A percentile compares a stretch with the other conserved stretches of the same genome.
Conservation (phyloP, 1,140 invertebrate genomes). For the Metaphire vulgaris region DNA sequence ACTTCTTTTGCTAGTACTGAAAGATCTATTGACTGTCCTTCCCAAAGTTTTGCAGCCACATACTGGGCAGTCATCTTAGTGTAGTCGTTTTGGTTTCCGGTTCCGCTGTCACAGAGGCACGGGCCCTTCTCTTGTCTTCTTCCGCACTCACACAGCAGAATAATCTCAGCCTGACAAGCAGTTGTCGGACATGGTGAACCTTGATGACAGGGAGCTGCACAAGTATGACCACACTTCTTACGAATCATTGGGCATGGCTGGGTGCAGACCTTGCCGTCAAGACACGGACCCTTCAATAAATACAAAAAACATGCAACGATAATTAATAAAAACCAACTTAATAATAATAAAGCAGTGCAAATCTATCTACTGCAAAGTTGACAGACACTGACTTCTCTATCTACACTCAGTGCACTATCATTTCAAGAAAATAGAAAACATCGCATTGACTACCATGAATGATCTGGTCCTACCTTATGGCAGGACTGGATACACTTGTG, state of each 20-base stretch:
- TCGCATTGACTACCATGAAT: too few species aligned
- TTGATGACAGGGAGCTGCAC: conserved; percentile 69
- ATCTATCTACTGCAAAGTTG: too few species aligned
- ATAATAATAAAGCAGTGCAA: too few species aligned
- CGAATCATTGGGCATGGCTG: conserved; percentile 69
- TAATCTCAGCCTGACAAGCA: conserved; percentile 62
- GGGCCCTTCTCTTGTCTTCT: conserved; percentile 58
- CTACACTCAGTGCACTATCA: too few species aligned
- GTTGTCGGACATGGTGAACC: conserved; percentile 60
- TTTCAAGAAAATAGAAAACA: too few species aligned
- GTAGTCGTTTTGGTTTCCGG: neutral
- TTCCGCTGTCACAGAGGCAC: conserved; percentile 28
- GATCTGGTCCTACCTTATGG: conserved; percentile 64
- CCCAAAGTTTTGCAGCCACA: conserved; percentile 2
- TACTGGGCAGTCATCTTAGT: neutral
- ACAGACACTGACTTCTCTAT: too few species aligned
- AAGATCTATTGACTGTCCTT: conserved; percentile 3
- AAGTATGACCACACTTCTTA: conserved; percentile 70
- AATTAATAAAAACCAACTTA: too few species aligned
- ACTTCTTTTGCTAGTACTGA: neutral
- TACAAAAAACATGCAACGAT: too few species aligned
- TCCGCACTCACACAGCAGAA: conserved; percentile 72
- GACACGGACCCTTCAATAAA: conserved; percentile 58
- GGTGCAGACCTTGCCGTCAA: conserved; percentile 60
- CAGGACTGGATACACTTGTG: conserved; percentile 71